Evolutionary conservation across 1,140 invertebrate genomes (phyloP), one percentile per base, ranked within the genome.

Genomic region (Melitaea cinxia): DNA sequence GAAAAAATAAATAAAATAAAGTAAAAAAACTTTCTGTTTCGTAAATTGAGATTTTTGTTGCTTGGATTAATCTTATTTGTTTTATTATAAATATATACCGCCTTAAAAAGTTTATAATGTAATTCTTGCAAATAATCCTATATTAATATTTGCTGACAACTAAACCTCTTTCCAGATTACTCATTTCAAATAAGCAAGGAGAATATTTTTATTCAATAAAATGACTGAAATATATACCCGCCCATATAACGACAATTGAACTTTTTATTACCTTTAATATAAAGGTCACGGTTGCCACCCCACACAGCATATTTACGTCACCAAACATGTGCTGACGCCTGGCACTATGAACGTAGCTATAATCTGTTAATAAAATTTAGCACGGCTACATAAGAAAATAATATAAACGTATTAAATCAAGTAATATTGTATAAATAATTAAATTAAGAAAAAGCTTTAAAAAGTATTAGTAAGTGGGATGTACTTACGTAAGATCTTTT

Each of bases 201-300:
- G 30, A 9, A 4, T 33, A 9, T 15, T 23, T 23, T 47, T 14
- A 9, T 47, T 1, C 9, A 47, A 47, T 15, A 39, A 14, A 47
- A 21, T 19, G 15, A n/a, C 15, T 7, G 6, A 19, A 45, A 47
- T 47, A 45, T 14, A 45, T 15, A 14, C 50, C 17, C 63, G 26
- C 55, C 63, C 56, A 65, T 21, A 47, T 5, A 47, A 55, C 30
- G 63, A 53, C 47, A 35, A 49, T 24, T 50, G 54, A 65, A 42
- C 23, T 65, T 42, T 42, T 58, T 53, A 65, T 52, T 42, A 58
- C 55, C 12, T 65, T 57, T 35, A 19, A 52, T 37, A 24, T 23
- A 65, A 65, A 58, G 63, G 63, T 65, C 47, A 58, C 37, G 26
- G 12, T 21, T 53, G 15, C 55, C n/a, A 53, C 24, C 56, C 50